phyloP scores from a whole-genome alignment of 1,140 invertebrate genomes.

The Drosophila kohkoa region DNA sequence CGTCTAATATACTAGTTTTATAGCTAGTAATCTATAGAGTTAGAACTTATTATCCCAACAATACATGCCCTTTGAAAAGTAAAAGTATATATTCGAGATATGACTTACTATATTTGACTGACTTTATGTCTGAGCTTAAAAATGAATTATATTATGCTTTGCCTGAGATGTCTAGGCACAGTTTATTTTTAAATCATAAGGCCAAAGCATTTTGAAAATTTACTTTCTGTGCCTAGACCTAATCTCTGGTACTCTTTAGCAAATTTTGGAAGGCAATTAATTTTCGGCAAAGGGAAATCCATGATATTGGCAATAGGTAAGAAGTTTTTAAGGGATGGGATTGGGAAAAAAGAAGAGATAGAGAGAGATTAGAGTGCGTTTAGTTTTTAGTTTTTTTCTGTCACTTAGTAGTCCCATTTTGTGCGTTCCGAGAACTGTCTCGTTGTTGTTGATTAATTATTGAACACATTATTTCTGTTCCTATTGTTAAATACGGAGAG shows the following conservation, averaged over 20 bases:
- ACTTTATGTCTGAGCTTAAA: neutral
- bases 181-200: slow-evolving; percentile 10
- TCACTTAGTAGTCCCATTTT: slow-evolving; percentile 58
- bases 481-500: slow-evolving; percentile 69
- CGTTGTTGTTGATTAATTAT: slow-evolving; percentile 69
- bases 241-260: slow-evolving; percentile 11
- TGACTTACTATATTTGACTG: no score
- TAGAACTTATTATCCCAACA: no score
- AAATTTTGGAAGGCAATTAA: slow-evolving; percentile 8
- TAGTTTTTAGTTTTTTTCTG: slow-evolving; percentile 30
- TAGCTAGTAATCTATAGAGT: no score
- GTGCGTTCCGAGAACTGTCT: slow-evolving; percentile 62
- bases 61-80: no score
- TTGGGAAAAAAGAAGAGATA: neutral
- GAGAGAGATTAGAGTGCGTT: slow-evolving; percentile 23
- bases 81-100: no score
- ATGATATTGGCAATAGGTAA: slow-evolving; percentile 28
- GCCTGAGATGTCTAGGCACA: slow-evolving; percentile 23
- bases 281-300: neutral
- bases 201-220: slow-evolving; percentile 23
- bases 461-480: slow-evolving; percentile 60
- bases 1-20: no score
- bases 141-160: slow-evolving; percentile 14
- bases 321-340: neutral
- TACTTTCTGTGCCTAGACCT: slow-evolving; percentile 14